A percentile compares a stretch with the other conserved stretches of the same genome.
Conservation (phyloP, 2,888 invertebrate genomes). For the Chrysolina oricalcia region DNA sequence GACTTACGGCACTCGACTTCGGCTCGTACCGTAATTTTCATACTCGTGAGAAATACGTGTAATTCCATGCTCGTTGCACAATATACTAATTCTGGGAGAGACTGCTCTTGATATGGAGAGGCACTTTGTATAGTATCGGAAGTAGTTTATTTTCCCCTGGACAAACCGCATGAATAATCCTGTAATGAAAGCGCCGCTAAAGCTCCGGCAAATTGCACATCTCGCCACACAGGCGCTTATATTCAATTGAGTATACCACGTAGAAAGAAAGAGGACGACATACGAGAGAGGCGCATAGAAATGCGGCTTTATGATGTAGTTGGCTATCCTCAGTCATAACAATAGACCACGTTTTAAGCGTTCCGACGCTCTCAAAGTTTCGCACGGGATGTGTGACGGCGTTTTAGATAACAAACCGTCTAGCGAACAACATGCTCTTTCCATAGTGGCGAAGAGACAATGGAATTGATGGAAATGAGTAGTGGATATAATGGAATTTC, state of each 20-base stretch:
- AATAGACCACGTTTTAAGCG: constrained; percentile 10
- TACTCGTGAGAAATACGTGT: no score
- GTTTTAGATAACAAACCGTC: constrained; percentile 13
- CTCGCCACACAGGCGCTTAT: background rate
- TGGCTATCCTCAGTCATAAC: background rate
- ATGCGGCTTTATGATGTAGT: constrained; percentile 11
- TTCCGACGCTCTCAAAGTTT: constrained; percentile 4
- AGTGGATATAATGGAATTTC: background rate
- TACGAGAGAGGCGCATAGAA: constrained; percentile 16
- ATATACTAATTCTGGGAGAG: no score
- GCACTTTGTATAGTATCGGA: no score
- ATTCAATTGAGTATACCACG: constrained; percentile 18
- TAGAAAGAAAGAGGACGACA: constrained; percentile 16
- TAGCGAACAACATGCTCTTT: background rate
- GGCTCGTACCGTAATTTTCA: no score
- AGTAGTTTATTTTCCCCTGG: no score
- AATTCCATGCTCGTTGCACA: no score
- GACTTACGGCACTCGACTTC: no score
- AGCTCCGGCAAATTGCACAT: constrained; percentile 8
- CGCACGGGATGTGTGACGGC: background rate
- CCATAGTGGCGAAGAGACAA: background rate
- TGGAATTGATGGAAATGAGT: background rate
- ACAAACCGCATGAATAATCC: background rate
- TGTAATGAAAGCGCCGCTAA: background rate
- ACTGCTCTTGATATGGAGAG: no score